Evolutionary conservation across 2,113 vertebrate genomes (phyloP).

Genomic region (Oreochromis spilurus): DNA sequence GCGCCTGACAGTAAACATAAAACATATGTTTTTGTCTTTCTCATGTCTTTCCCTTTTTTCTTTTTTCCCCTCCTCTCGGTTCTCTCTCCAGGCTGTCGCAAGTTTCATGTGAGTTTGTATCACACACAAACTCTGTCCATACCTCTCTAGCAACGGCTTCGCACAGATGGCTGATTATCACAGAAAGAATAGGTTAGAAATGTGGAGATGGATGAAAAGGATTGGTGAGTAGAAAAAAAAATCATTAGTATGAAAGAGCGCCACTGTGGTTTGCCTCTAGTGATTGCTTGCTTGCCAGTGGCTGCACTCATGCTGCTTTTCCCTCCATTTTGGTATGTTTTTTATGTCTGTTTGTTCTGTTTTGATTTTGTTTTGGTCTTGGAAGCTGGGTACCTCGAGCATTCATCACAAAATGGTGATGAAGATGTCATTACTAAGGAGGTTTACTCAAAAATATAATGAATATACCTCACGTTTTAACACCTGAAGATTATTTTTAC

Average conservation of each 20-base stretch:
- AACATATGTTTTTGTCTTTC: neutral
- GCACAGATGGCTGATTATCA: neutral
- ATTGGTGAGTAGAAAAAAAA: neutral
- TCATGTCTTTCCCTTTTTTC: neutral
- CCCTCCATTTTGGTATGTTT: neutral
- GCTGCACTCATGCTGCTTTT: neutral
- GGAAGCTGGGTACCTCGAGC: neutral
- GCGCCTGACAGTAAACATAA: neutral
- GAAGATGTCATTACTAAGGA: neutral
- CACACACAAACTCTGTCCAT: neutral
- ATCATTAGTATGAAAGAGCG: neutral
- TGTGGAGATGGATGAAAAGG: neutral
- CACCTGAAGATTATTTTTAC: neutral
- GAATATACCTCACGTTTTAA: neutral
- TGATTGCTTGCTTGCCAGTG: neutral
- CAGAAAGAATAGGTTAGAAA: neutral
- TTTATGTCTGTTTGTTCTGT: neutral
- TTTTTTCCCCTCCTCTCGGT: neutral
- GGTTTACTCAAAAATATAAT: neutral
- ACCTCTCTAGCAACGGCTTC: neutral
- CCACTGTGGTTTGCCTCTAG: neutral
- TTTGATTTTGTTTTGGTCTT: neutral
- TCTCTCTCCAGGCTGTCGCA: neutral
- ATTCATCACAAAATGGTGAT: neutral
- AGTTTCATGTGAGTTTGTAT: neutral